A percentile compares a stretch with the other conserved stretches of the same genome.
phyloP scores from a whole-genome alignment of 2,888 invertebrate genomes.

The Dione juno region DNA sequence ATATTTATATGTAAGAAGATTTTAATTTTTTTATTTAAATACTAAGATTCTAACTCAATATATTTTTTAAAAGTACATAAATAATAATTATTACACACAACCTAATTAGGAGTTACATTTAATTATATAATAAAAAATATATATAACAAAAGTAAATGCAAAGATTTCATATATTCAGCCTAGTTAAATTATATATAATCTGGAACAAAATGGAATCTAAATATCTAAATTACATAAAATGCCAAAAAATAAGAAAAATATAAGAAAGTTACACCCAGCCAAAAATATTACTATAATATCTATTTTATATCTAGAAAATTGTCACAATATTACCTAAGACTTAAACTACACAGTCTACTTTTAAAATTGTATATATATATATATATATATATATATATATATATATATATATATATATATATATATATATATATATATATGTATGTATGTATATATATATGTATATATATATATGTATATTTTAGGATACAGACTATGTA shows the following conservation, averaged over 20 bases:
- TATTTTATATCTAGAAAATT: neutral
- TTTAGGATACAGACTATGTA: no score
- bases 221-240: no score
- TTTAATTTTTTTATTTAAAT: no score
- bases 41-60: no score
- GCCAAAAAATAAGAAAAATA: neutral
- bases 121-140: neutral
- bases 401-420: no score
- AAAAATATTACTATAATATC: neutral
- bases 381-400: no score
- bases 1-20: no score
- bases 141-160: neutral
- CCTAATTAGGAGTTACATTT: neutral
- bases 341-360: constrained; percentile 33
- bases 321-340: neutral
- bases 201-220: no score
- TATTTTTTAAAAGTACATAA: neutral
- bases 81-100: neutral
- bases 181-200: neutral
- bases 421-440: no score
- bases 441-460: no score
- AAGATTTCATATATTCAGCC: neutral
- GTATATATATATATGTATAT: no score
- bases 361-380: no score
- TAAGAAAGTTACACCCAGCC: neutral